Percentiles rank a stretch among this genome's conserved stretches.
Conservation (phyloP, 2,888 invertebrate species). For the Drosophila paranaensis region DNA sequence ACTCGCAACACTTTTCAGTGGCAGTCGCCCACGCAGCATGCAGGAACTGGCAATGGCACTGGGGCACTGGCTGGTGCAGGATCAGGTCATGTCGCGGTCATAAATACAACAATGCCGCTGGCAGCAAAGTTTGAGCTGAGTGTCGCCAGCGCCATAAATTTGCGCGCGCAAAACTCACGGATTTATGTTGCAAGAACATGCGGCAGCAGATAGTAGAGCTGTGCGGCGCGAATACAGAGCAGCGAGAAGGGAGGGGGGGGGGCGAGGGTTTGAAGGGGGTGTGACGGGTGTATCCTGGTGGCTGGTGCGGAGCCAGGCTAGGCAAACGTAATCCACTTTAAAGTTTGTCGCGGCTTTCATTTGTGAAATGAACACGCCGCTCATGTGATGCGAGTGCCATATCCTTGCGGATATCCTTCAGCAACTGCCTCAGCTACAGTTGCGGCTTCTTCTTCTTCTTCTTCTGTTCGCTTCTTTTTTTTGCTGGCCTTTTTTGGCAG, state of each 20-base stretch:
- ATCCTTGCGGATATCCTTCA: slow-evolving; percentile 77
- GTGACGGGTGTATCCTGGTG: slow-evolving; percentile 13
- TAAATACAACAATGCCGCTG: slow-evolving; percentile 79
- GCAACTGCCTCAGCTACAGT: slow-evolving; percentile 24
- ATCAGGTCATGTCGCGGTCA: slow-evolving; percentile 83
- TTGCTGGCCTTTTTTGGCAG: slow-evolving; percentile 34
- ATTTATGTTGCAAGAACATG: slow-evolving; percentile 77
- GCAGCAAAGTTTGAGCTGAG: slow-evolving; percentile 69
- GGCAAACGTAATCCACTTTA: slow-evolving; percentile 80
- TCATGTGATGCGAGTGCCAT: slow-evolving; percentile 65
- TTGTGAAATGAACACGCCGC: slow-evolving; percentile 65
- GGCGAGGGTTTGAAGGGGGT: neutral
- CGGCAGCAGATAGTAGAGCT: slow-evolving; percentile 60
- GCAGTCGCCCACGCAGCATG: slow-evolving; percentile 24
- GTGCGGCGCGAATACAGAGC: slow-evolving; percentile 26
- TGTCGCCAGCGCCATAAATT: slow-evolving; percentile 82
- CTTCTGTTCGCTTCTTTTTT: too few species aligned
- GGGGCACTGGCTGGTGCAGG: slow-evolving; percentile 22
- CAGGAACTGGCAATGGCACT: neutral
- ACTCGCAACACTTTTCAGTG: slow-evolving; percentile 72
- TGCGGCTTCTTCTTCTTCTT: slow-evolving; percentile 10
- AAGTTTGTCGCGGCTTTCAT: slow-evolving; percentile 75
- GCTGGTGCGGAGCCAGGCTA: slow-evolving; percentile 31
- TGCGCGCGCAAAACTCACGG: slow-evolving; percentile 75
- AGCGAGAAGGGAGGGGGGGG: neutral